Conservation (phyloP, 1,140 invertebrate species). For the Trypoxylus dichotomus region DNA sequence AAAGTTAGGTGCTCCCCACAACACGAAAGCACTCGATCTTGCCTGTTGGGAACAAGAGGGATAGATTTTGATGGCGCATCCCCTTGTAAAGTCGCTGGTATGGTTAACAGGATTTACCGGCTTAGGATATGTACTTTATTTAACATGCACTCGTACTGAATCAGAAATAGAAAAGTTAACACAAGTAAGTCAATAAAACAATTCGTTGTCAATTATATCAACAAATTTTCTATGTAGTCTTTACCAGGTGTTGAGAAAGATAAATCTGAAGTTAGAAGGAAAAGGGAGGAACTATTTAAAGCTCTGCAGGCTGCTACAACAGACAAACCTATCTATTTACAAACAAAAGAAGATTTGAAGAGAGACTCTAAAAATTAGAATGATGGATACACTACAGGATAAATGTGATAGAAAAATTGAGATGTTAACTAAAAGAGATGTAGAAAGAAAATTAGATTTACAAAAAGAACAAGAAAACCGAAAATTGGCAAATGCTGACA, state of each 20-base stretch:
- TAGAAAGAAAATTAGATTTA: slow-evolving; percentile 57
- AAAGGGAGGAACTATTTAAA: slow-evolving; percentile 44
- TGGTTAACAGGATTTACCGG: slow-evolving; percentile 60
- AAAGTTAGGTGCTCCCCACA: slow-evolving; percentile 54
- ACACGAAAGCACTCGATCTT: slow-evolving; percentile 57
- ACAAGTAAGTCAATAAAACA: slow-evolving; percentile 31
- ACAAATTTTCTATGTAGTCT: slow-evolving; percentile 39
- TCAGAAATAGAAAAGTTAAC: slow-evolving; percentile 26
- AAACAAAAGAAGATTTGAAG: slow-evolving; percentile 45
- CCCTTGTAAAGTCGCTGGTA: slow-evolving; percentile 58
- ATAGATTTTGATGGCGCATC: slow-evolving; percentile 53
- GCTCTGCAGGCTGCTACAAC: slow-evolving; percentile 44
- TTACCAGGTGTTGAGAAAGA: slow-evolving; percentile 38
- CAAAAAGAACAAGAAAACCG: slow-evolving; percentile 58
- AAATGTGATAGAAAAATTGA: slow-evolving; percentile 50
- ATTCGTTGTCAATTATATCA: slow-evolving; percentile 21
- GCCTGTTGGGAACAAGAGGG: slow-evolving; percentile 57
- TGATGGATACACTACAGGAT: slow-evolving; percentile 43
- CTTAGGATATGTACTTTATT: slow-evolving; percentile 59
- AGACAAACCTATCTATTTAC: slow-evolving; percentile 44
- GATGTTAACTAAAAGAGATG: slow-evolving; percentile 55
- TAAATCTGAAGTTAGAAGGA: slow-evolving; percentile 33
- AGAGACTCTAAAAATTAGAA: slow-evolving; percentile 42
- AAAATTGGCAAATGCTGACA: slow-evolving; percentile 56
- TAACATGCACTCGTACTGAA: slow-evolving; percentile 58